Percentiles rank a stretch among this genome's conserved stretches.
Evolutionary conservation across 2,797 vertebrate genomes (phyloP).

Genomic region (Premnoplex brunnescens): DNA sequence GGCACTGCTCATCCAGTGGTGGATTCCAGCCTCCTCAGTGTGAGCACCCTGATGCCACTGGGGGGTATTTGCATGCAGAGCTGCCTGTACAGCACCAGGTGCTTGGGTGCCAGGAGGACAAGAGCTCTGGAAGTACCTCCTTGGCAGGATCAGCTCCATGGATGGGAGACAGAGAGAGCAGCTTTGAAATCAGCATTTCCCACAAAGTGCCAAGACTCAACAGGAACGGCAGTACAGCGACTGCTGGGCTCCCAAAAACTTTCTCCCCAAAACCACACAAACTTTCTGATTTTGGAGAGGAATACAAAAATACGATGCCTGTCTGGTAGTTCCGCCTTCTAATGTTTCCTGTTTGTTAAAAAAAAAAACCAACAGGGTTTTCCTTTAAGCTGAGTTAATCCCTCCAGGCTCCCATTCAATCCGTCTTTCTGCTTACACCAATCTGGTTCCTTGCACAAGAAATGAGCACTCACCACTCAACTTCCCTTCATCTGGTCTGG

Average conservation of each 20-base stretch:
- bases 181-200: neutral
- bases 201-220: rapidly evolving
- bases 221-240: neutral
- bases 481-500: neutral
- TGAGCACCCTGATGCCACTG: neutral
- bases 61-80: neutral
- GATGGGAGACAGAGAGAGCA: neutral
- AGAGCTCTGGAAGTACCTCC: neutral
- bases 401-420: neutral
- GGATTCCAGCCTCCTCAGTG: neutral
- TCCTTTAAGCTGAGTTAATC: neutral
- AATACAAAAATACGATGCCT: neutral
- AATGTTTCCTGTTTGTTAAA: neutral
- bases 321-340: neutral
- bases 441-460: neutral
- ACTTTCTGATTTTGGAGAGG: neutral
- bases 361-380: neutral
- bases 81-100: neutral
- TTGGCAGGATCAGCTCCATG: neutral
- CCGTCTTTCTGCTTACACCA: neutral
- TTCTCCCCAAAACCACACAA: neutral
- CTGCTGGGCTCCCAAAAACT: neutral
- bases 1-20: neutral
- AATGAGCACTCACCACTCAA: neutral
- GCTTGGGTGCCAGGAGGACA: rapidly evolving